Base-by-base conservation (phyloP, 35 echinoderm and acorn worm genomes). In the Apostichopus californicus region DNA sequence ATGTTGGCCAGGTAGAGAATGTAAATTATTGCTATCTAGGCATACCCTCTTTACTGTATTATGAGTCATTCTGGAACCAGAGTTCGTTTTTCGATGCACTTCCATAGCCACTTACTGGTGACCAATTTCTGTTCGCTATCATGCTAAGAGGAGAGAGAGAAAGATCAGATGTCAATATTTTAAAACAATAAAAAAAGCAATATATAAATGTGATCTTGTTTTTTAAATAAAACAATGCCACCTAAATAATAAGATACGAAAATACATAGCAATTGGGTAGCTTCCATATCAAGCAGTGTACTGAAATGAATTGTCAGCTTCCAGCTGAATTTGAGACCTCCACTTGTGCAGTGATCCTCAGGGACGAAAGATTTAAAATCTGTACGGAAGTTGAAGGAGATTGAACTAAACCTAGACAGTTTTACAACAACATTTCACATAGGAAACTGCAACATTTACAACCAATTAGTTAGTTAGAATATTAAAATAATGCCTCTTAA, bases 71-170 rank as follows among this genome's bases (percentile, higher is more conserved):
- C 85, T 60, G 95, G 95, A 89, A 99, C 77, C 9, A 99, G 64
- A 63, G 55, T 86, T 83, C 91, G 84, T n/a, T 92, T 77, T 58
- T 93, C 90, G 28, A 99, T 90, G 78, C 97, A 99, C 60, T 96
- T 86, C 97, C 97, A 99, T 7, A 99, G 55, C 97, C 97, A 99
- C 14, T 80, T 90, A 59, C 92, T 77, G 15, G 91, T 95, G 52
- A 95, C 86, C 72, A 61, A 56, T 68, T 96, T 93, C 9, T 89
- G 77, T 57, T 55, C 68, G 23, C 88, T 79, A 73, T 60, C 94
- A 57, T 87, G 46, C 93, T 98, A 55, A 15, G 57, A 60, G 9
- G 22, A 78, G 91, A 92, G n/a, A n/a, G 84, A 82, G 22, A 78
- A 88, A 23, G 54, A 91, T 6, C 79, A 91, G 26, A 60, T 18